Percentiles rank a stretch among this genome's conserved stretches.
Conservation (phyloP, 2,113 vertebrate genomes). For the Ciconia maguari region DNA sequence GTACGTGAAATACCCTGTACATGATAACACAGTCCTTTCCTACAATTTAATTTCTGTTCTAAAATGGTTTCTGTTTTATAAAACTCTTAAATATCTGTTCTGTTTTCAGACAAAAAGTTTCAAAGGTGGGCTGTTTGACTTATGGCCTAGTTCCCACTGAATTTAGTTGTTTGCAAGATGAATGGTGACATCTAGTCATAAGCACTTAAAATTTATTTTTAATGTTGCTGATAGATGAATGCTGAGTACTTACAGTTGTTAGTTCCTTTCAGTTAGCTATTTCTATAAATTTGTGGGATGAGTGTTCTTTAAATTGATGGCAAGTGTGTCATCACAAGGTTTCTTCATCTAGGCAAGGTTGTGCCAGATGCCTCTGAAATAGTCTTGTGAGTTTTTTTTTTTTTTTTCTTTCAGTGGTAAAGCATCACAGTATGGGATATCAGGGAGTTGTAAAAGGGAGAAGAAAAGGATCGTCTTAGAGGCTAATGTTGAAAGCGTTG, state of each 20-base stretch:
- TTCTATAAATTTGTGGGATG: neutral
- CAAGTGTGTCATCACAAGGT: neutral
- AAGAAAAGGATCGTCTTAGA: neutral
- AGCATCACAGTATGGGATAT: neutral
- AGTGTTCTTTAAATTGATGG: neutral
- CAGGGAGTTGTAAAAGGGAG: neutral
- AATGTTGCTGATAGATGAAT: neutral
- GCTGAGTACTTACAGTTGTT: neutral
- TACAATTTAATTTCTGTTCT: neutral
- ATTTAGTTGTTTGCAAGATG: neutral
- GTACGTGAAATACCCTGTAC: neutral
- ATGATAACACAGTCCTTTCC: neutral
- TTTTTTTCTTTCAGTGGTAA: neutral
- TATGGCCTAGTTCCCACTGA: neutral
- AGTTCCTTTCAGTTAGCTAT: neutral
- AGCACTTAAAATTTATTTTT: constrained; percentile 11
- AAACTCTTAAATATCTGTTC: neutral
- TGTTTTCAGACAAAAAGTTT: neutral
- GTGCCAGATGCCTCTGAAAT: neutral
- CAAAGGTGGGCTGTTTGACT: neutral
- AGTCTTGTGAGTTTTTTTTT: neutral
- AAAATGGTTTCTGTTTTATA: neutral
- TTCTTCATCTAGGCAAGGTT: neutral
- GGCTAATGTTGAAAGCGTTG: neutral
- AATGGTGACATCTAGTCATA: neutral